phyloP scores from a whole-genome alignment of 2,888 invertebrate genomes.

The Coleophora deauratella region DNA sequence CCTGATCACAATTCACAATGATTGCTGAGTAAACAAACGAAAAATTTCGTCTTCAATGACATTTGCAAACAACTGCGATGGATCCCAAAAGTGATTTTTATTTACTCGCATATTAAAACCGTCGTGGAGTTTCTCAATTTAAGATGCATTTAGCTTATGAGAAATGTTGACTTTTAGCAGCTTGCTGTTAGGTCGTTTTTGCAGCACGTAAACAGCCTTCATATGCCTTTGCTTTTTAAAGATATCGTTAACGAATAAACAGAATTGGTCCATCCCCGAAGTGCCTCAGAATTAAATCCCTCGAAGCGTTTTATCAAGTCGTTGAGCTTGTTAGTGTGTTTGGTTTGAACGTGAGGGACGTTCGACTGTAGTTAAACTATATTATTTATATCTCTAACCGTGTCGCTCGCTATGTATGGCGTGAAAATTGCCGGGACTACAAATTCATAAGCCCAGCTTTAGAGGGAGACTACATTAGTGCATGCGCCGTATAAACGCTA shows the following conservation, averaged over 20 bases:
- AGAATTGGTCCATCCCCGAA: constrained; percentile 5
- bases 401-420: constrained; percentile 15
- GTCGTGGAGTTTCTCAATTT: too few species aligned
- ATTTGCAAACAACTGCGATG: too few species aligned
- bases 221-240: not conserved
- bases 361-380: constrained; percentile 19
- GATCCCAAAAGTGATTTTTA: too few species aligned
- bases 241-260: constrained; percentile 1
- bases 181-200: too few species aligned
- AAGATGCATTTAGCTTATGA: too few species aligned
- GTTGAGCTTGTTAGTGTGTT: constrained; percentile 39
- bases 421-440: constrained; percentile 43
- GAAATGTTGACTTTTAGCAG: constrained; percentile 9
- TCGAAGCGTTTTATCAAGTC: constrained; percentile 34
- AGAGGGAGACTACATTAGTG: constrained; percentile 16
- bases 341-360: constrained; percentile 31
- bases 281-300: constrained; percentile 25
- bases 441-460: constrained; percentile 30
- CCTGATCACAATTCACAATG: too few species aligned
- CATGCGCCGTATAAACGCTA: not conserved
- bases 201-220: too few species aligned
- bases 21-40: too few species aligned
- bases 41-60: too few species aligned
- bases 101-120: too few species aligned
- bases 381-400: too few species aligned